A percentile compares a stretch with the other conserved stretches of the same genome.
Conservation (phyloP, 1,140 invertebrate genomes). For the Stratiolaelaps scimitus region DNA sequence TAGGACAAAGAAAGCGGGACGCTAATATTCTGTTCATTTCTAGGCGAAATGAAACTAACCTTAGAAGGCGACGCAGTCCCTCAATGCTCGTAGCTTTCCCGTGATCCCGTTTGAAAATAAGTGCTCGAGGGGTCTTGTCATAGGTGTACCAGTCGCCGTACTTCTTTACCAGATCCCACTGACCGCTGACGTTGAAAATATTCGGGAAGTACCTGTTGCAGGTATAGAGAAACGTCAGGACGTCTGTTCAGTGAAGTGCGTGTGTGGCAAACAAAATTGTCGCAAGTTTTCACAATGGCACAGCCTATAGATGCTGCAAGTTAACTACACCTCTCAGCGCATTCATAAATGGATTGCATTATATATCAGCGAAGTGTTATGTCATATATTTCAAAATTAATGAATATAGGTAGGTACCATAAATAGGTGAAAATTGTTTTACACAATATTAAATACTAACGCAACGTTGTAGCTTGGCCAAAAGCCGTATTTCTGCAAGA, state of each 20-base stretch:
- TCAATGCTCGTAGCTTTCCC: constrained; percentile 45
- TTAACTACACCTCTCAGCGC: too few relatives aligned
- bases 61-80: constrained; percentile 51
- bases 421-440: too few relatives aligned
- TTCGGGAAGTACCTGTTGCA: constrained; percentile 50
- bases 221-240: too few relatives aligned
- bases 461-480: constrained; percentile 69
- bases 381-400: too few relatives aligned
- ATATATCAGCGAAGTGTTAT: too few relatives aligned
- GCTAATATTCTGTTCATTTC: too few relatives aligned
- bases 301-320: background rate
- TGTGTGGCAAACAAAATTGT: constrained; percentile 4
- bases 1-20: too few relatives aligned
- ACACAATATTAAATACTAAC: constrained; percentile 40
- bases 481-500: constrained; percentile 53
- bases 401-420: too few relatives aligned
- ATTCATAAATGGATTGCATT: too few relatives aligned
- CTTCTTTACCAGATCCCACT: constrained; percentile 46
- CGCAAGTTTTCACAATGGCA: background rate
- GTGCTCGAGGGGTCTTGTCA: constrained; percentile 50
- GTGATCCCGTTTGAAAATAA: constrained; percentile 52
- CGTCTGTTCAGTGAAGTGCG: too few relatives aligned
- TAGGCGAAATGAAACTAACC: constrained; percentile 37
- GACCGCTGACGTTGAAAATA: constrained; percentile 49
- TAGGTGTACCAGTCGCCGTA: constrained; percentile 61